Conservation (phyloP, 2,888 invertebrate genomes). For the Prosopocoilus inquinatus region DNA sequence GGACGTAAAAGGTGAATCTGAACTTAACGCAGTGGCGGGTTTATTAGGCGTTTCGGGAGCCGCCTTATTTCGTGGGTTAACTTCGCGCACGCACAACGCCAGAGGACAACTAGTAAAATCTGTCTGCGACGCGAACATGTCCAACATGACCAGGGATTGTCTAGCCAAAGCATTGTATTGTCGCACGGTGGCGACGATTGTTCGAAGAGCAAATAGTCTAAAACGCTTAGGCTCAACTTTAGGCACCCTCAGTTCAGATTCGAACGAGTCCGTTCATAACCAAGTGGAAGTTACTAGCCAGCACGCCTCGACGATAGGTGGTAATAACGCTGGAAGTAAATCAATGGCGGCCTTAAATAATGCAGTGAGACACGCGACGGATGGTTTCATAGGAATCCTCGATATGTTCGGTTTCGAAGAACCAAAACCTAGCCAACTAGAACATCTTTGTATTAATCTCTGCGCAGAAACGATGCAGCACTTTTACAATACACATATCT, state of each 20-base stretch:
- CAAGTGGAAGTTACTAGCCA: constrained; percentile 82
- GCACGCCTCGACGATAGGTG: constrained; percentile 79
- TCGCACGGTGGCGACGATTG: constrained; percentile 91
- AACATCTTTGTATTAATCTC: constrained; percentile 91
- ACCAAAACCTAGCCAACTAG: constrained; percentile 83
- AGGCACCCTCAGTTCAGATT: constrained; percentile 83
- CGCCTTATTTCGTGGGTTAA: constrained; percentile 77
- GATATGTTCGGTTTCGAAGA: constrained; percentile 98
- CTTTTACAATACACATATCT: constrained; percentile 95
- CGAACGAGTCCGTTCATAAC: constrained; percentile 88
- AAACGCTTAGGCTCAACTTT: constrained; percentile 82
- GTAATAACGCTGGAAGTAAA: constrained; percentile 74
- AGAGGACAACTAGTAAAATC: constrained; percentile 78
- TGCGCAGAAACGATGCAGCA: constrained; percentile 98
- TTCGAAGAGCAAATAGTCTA: constrained; percentile 87
- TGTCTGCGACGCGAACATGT: constrained; percentile 80
- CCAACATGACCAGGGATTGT: constrained; percentile 84
- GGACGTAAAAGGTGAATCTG: constrained; percentile 77
- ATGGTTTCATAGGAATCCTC: constrained; percentile 92
- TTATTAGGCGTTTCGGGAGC: constrained; percentile 76
- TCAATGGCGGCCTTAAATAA: constrained; percentile 91
- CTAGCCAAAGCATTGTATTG: constrained; percentile 91
- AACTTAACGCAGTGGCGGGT: constrained; percentile 82
- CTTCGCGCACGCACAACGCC: constrained; percentile 76
- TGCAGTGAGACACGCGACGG: constrained; percentile 88